Evolutionary conservation across 2,888 invertebrate species (phyloP).

Genomic region (Pherbina coryleti): DNA sequence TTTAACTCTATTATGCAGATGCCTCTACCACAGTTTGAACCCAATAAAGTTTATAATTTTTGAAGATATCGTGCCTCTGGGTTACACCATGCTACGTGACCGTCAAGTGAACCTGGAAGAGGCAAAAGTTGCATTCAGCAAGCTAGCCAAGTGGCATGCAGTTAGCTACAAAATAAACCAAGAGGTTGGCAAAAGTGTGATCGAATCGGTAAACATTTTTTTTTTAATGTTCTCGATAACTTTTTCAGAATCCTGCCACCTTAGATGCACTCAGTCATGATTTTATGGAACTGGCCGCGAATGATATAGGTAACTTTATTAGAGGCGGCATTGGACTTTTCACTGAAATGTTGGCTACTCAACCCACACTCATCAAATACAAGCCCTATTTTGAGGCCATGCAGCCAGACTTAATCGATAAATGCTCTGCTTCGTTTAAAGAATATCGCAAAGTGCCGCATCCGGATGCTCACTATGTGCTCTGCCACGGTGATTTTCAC

Average conservation of each 20-base stretch:
- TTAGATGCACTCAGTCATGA: conserved; percentile 47
- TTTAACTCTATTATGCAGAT: conserved; percentile 18
- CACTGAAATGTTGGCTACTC: not conserved
- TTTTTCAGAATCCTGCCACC: conserved; percentile 46
- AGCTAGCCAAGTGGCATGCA: conserved; percentile 49
- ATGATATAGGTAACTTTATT: conserved; percentile 42
- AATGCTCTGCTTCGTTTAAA: not conserved
- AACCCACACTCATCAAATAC: not conserved
- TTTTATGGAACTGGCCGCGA: conserved; percentile 23
- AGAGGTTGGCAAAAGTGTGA: not conserved
- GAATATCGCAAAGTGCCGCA: not conserved
- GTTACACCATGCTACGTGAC: conserved; percentile 37
- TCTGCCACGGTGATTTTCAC: conserved; percentile 58
- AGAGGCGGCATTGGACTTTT: conserved; percentile 42
- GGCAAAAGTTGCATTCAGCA: conserved; percentile 43
- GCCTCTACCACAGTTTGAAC: conserved; percentile 43
- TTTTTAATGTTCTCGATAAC: not conserved
- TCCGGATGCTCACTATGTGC: not conserved
- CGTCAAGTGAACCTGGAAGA: conserved; percentile 45
- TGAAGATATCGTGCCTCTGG: conserved; percentile 39
- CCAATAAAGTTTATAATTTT: conserved; percentile 47
- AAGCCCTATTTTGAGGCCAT: not conserved
- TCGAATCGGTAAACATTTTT: not conserved
- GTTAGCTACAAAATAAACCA: conserved; percentile 46
- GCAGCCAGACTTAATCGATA: not conserved